Evolutionary conservation across 2,113 vertebrate genomes (phyloP).

Genomic region (Garra rufa): DNA sequence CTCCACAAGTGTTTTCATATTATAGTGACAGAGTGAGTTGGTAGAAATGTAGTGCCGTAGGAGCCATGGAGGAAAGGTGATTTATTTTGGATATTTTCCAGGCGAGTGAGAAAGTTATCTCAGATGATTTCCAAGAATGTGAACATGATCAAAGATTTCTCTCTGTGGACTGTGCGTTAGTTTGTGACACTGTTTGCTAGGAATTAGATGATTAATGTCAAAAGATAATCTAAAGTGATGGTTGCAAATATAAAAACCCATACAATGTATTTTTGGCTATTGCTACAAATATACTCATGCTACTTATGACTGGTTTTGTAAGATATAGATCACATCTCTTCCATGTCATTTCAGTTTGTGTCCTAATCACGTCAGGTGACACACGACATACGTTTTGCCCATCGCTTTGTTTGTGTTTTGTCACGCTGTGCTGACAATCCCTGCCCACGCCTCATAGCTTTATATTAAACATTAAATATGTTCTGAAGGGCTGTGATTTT

Average conservation of each 20-base stretch:
- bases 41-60: not conserved
- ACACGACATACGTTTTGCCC: too few relatives aligned
- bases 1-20: constrained; percentile 1
- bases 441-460: not conserved
- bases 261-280: too few relatives aligned
- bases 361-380: too few relatives aligned
- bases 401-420: not conserved
- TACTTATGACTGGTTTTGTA: too few relatives aligned
- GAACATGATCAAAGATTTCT: not conserved
- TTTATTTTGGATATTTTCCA: constrained; percentile 10
- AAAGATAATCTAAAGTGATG: not conserved
- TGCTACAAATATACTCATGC: too few relatives aligned
- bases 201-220: not conserved
- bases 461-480: constrained; percentile 5
- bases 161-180: not conserved
- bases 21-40: not conserved
- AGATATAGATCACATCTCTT: not conserved
- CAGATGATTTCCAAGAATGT: not conserved
- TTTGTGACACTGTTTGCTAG: not conserved
- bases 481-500: not conserved
- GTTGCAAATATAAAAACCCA: too few relatives aligned
- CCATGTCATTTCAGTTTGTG: not conserved
- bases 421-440: not conserved
- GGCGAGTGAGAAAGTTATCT: not conserved
- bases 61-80: not conserved